phyloP scores from a whole-genome alignment of 2,113 vertebrate genomes.

The Synodontis membranacea region DNA sequence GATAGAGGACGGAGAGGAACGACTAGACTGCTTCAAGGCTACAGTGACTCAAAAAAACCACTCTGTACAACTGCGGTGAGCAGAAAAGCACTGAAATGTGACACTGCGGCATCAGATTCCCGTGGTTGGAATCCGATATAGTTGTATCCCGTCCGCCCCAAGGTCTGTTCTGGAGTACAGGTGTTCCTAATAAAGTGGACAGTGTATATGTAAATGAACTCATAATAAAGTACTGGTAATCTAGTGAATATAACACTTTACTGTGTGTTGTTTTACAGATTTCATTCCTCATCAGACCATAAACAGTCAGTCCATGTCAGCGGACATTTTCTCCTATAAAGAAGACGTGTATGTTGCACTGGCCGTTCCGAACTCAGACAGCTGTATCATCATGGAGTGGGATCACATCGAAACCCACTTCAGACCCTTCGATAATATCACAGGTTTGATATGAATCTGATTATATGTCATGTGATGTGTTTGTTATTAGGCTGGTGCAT shows the following conservation, averaged over 20 bases:
- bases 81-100: neutral
- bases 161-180: neutral
- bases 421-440: slow-evolving; percentile 95
- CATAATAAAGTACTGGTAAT: no score
- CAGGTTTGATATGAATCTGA: slow-evolving; percentile 74
- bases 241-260: neutral
- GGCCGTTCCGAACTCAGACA: slow-evolving; percentile 91
- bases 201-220: neutral
- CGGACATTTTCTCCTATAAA: slow-evolving; percentile 91
- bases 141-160: neutral
- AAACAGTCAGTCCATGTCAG: slow-evolving; percentile 90
- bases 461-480: neutral
- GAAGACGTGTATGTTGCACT: slow-evolving; percentile 94
- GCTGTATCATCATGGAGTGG: slow-evolving; percentile 97
- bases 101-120: neutral
- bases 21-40: neutral
- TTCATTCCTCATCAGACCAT: slow-evolving; percentile 93
- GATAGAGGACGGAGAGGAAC: neutral
- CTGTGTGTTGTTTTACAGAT: slow-evolving; percentile 71
- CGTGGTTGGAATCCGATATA: neutral
- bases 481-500: no score
- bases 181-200: neutral
- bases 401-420: slow-evolving; percentile 97
- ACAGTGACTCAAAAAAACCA: neutral
- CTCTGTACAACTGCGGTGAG: neutral